These are phyloP conservation scores for Epiblema foenella DNA, from an alignment of 2,888 invertebrate genomes.

Conservation along the genomic window DNA sequence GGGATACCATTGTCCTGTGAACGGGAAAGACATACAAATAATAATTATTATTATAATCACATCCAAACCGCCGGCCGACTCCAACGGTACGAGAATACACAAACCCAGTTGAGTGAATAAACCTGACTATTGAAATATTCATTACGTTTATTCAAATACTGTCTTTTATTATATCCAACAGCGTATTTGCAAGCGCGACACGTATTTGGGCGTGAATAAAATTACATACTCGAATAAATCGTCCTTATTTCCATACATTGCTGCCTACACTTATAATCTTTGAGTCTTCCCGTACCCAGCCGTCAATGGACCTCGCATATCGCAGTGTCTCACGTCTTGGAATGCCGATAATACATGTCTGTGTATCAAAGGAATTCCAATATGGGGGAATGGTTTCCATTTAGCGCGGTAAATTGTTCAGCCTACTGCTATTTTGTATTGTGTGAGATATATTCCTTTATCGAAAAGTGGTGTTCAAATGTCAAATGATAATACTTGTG, in stretches of 20 bases:
- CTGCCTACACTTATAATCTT: neutral
- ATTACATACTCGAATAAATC: slow-evolving; percentile 24
- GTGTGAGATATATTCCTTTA: neutral
- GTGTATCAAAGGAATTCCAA: slow-evolving; percentile 56
- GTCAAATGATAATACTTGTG: too few species aligned
- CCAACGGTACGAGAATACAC: neutral
- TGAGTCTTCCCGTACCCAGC: neutral
- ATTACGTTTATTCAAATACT: slow-evolving; percentile 47
- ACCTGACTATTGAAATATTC: slow-evolving; percentile 46
- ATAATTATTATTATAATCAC: too few species aligned
- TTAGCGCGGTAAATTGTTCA: slow-evolving; percentile 48
- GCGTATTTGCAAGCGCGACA: slow-evolving; percentile 45
- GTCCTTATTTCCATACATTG: neutral
- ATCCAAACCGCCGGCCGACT: neutral
- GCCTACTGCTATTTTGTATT: slow-evolving; percentile 30
- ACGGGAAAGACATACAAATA: too few species aligned
- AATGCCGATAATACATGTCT: slow-evolving; percentile 42
- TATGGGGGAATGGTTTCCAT: slow-evolving; percentile 54
- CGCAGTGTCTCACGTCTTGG: neutral
- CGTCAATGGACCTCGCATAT: neutral
- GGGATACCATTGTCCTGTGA: too few species aligned
- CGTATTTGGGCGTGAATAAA: slow-evolving; percentile 15
- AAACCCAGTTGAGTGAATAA: neutral
- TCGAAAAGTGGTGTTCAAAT: neutral
- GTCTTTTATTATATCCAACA: slow-evolving; percentile 48